Evolutionary conservation across 64 coral and sea anemone genomes (phyloP), one percentile per base, ranked within the genome.

Genomic region (Pocillopora damicornis): DNA sequence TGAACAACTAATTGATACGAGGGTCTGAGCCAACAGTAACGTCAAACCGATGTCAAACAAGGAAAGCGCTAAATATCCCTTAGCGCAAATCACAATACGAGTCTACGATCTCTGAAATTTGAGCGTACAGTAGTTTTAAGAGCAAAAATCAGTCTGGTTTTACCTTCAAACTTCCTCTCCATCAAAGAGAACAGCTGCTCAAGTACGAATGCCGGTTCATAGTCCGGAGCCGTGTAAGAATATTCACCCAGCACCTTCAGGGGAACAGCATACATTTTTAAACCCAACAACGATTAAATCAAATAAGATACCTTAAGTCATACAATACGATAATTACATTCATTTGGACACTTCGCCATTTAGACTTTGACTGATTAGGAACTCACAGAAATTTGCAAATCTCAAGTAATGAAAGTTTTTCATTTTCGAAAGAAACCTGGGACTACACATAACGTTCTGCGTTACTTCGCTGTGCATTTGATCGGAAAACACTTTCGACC

Each of bases 171-270:
- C 2, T 86, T 93, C 87, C 91, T 90, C 62, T 93, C 88, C 59
- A 97, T 10, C 25, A 97, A 89, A 69, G 63, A 76, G 38, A 79
- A 83, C 15, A 97, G 83, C 84, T 97, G 86, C 37, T 93, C 83
- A 8, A 97, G 80, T 67, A 97, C 74, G 23, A 78, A 17, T 62
- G 88, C 60, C 9, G 94, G 91, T 11, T 97, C 91, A 58, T 82
- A 66, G 4, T 95, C 90, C 0, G 75, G 20, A 6, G 60, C 91
- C 3, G 88, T 82, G 83, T 93, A 96, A 1, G 94, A 96, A 59
- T 96, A 96, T 74, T 96, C 94, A 3, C 94, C 94, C 11, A 96
- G 22, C 34, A 96, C 91, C 94, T 96, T 20, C 16, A 74, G 90
- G 38, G 0, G 16, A 85, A 66, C 1, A 26, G 9, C 9, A 71